Conservation (phyloP, 2,888 invertebrate species). For the Erebia palarica region DNA sequence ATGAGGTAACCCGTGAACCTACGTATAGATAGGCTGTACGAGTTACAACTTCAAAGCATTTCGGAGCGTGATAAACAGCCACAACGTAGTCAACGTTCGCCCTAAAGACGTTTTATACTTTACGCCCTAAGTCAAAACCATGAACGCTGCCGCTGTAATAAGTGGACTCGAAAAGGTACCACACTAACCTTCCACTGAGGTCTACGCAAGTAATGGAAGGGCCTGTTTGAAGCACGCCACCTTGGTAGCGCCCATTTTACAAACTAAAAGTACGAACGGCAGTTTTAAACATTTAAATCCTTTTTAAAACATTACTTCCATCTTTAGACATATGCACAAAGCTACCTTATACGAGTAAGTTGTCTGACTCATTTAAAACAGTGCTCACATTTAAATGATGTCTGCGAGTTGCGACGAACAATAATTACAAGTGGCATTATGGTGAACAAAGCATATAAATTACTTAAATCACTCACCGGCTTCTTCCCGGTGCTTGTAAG, state of each 20-base stretch:
- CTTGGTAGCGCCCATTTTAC: slow-evolving; percentile 79
- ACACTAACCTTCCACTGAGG: slow-evolving; percentile 70
- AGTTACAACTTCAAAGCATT: slow-evolving; percentile 25
- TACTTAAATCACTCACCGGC: slow-evolving; percentile 68
- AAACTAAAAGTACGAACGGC: slow-evolving; percentile 68
- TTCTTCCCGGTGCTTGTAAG: slow-evolving; percentile 70
- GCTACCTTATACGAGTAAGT: slow-evolving; percentile 2
- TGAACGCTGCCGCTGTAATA: neutral
- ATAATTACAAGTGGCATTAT: slow-evolving; percentile 28
- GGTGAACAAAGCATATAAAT: slow-evolving; percentile 25
- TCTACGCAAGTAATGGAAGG: slow-evolving; percentile 65
- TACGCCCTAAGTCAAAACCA: neutral
- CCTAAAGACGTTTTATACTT: slow-evolving; percentile 27
- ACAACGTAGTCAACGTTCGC: slow-evolving; percentile 18
- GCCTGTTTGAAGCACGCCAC: slow-evolving; percentile 79
- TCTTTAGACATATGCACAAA: slow-evolving; percentile 18
- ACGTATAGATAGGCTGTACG: slow-evolving; percentile 13
- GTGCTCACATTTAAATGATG: slow-evolving; percentile 38
- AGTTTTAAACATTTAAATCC: slow-evolving; percentile 16
- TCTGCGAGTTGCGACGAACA: slow-evolving; percentile 16
- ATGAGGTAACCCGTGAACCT: slow-evolving; percentile 10
- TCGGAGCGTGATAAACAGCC: slow-evolving; percentile 35
- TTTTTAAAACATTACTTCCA: neutral
- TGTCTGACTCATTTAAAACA: neutral
- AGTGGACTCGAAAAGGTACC: slow-evolving; percentile 41